phyloP scores from a whole-genome alignment of 2,888 invertebrate species.

The Calephelis perditalis region DNA sequence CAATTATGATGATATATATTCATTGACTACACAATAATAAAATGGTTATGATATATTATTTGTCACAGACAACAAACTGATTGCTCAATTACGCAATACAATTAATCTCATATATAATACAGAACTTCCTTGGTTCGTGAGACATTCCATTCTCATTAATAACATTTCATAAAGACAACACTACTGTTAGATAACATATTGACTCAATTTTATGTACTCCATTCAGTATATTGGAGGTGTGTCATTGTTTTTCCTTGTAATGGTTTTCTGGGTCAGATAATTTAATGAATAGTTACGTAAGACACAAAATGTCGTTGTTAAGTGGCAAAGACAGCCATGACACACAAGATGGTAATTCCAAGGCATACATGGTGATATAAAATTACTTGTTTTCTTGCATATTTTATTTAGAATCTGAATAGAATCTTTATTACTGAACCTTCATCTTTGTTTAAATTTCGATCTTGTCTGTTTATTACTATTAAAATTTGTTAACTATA shows the following conservation, averaged over 20 bases:
- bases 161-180: slow-evolving; percentile 1
- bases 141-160: slow-evolving; percentile 21
- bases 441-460: too few species aligned
- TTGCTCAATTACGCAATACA: not conserved
- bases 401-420: too few species aligned
- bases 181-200: slow-evolving; percentile 18
- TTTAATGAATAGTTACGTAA: not conserved
- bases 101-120: not conserved
- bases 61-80: not conserved
- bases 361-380: too few species aligned
- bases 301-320: not conserved
- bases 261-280: slow-evolving; percentile 24
- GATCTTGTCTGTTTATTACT: too few species aligned
- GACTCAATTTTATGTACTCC: slow-evolving; percentile 19
- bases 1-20: too few species aligned
- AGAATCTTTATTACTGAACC: not conserved
- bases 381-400: too few species aligned
- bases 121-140: not conserved
- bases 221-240: slow-evolving; percentile 16
- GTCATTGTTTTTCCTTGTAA: slow-evolving; percentile 24
- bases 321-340: not conserved
- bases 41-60: too few species aligned
- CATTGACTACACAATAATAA: too few species aligned
- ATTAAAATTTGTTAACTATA: too few species aligned
- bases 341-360: not conserved